Evolutionary conservation across 1,140 invertebrate species (phyloP), one percentile per base, ranked within the genome.

Genomic region (Ladona fulva): DNA sequence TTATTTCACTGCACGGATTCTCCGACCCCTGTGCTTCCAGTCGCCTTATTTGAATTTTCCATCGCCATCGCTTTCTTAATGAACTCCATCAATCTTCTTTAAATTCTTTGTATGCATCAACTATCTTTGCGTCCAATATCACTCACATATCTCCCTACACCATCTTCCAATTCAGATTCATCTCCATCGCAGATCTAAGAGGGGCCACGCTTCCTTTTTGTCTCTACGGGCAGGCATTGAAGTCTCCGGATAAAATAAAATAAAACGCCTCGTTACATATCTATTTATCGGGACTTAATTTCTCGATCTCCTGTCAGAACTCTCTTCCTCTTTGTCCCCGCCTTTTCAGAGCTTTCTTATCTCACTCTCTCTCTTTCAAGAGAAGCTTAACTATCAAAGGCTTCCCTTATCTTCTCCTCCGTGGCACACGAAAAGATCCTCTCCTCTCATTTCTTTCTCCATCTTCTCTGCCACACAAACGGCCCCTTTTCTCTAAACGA

Each of bases 241-340:
- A 66, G 12, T 66, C 52, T 66, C 52, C 52, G 16, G 29, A 6
- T 16, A 12, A 66, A 66, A 66, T 66, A 66, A 66, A 66, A 6
- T 22, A 16, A 66, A 37, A 19, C 52, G 16, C 52, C 3, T 66
- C 52, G n/a, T 66, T 66, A 66, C 52, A 66, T 6, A 66, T 66
- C 52, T 66, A 66, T 66, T 66, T 66, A 66, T 66, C 52, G 52
- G 16, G 52, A 66, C 52, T 66, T 66, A 66, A 66, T 66, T 66
- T 22, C 12, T 66, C 52, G 52, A 66, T 66, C 52, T 66, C 52
- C 52, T 19, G 52, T 66, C 16, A 22, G 52, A 22, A 16, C 12
- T 1, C 5, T 12, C 12, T 66, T 5, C 52, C 14, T 66, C n/a
- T 66, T 22, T 66, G 14, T 66, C n/a, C n/a, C 52, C 1, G n/a